Base-by-base conservation (phyloP, 2,888 invertebrate genomes). In the Drosophila seclusa region DNA sequence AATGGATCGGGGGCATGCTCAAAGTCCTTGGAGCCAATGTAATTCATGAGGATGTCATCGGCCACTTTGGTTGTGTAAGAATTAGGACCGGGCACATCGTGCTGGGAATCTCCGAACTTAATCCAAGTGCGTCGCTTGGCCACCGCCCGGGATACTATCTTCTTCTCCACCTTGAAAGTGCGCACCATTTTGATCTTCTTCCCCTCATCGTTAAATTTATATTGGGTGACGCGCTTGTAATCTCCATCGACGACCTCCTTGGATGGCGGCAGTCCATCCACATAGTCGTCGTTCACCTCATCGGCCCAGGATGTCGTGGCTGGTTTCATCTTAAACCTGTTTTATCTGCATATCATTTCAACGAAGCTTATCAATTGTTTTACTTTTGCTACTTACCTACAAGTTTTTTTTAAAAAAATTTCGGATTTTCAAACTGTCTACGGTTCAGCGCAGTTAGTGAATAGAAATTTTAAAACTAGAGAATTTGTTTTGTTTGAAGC, bases 1-100 rank as follows among this genome's bases (percentile, higher is more conserved):
- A 96, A 95, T 84, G 96, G 96, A 85, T 98, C 98, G 87, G 97
- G 97, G 34, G 96, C 95, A 70, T 97, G 97, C 76, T 97, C 96
- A 90, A 98, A 97, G 88, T 98, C 97, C 92, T 97, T 97, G 88
- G 96, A 97, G 11, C 96, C 96, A 63, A 98, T 95, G 89, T 97
- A 98, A 91, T 97, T 98, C 97, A 99, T 98, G 87, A 95, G 97
- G 2, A 99, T 97, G 94, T 99, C 99, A 94, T 99, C 99, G 73
- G 97, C 96, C 1, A 97, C 97, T 89, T 98, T 97, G 0, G 99
- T 99, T 7, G 99, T 99, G 18, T 99, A 97, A 4, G 98, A 97
- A 93, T 99, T 98, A 0, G 99, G 99, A 0, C 99, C 99, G 3
- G 98, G 97, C 85, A 98, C 97, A 91, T 99, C 99, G 91, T 94